phyloP scores from a whole-genome alignment of 2,888 invertebrate genomes.

The Suillia variegata region DNA sequence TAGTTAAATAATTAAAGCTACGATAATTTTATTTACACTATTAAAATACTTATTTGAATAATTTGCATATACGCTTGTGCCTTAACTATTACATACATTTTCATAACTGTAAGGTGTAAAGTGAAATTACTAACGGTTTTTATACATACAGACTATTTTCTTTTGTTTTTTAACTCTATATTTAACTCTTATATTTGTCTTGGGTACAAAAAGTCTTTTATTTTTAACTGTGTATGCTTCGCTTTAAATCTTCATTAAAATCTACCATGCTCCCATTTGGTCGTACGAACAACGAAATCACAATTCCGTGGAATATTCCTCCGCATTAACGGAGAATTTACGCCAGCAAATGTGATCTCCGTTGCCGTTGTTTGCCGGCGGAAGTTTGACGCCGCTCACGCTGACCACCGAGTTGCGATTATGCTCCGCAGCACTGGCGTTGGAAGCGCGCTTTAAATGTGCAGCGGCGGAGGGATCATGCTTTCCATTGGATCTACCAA shows the following conservation, averaged over 20 bases:
- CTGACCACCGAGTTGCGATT: conserved; percentile 39
- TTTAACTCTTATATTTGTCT: conserved; percentile 15
- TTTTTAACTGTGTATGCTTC: conserved; percentile 48
- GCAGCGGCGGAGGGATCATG: conserved; percentile 1
- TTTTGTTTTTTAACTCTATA: conserved; percentile 10
- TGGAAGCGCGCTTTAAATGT: conserved; percentile 48
- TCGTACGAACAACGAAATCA: conserved; percentile 33
- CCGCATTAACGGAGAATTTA: conserved; percentile 59
- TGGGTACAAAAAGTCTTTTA: conserved; percentile 39
- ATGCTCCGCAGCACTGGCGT: conserved; percentile 30
- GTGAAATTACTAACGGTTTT: background rate
- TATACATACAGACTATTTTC: background rate
- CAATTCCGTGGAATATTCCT: conserved; percentile 62
- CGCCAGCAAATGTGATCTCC: conserved; percentile 65
- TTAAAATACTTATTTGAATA: too few species aligned
- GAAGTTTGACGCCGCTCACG: conserved; percentile 41
- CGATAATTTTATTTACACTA: too few species aligned
- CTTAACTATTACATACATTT: too few species aligned
- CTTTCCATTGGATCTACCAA: conserved; percentile 44
- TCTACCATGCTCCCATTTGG: background rate
- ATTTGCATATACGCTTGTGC: background rate
- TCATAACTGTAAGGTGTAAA: too few species aligned
- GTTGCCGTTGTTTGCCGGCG: conserved; percentile 41
- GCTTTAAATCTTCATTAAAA: conserved; percentile 17
- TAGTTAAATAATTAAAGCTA: too few species aligned